These are phyloP conservation scores for Canis aureus DNA, from an alignment of 2,113 vertebrate genomes.

Conservation along the genomic window DNA sequence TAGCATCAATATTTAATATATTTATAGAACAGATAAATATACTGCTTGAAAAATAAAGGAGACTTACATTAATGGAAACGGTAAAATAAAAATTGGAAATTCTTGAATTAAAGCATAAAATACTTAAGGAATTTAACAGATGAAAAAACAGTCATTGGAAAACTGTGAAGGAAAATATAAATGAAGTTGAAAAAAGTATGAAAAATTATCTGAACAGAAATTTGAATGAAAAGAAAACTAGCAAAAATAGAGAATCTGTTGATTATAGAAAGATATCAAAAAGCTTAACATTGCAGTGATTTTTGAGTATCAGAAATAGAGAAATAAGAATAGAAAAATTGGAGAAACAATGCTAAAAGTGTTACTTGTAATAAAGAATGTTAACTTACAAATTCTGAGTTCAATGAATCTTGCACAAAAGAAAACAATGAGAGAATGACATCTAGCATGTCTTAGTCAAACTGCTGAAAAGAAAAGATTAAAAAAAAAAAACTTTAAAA, in stretches of 20 bases:
- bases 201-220: background rate
- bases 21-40: background rate
- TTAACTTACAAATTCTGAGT: background rate
- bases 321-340: background rate
- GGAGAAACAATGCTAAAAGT: background rate
- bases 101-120: background rate
- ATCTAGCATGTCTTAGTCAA: background rate
- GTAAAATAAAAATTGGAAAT: background rate
- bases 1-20: background rate
- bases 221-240: background rate
- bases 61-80: background rate
- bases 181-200: background rate
- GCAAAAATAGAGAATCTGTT: background rate
- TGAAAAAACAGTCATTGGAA: background rate
- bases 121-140: background rate
- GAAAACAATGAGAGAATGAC: background rate
- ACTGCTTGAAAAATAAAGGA: background rate
- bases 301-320: background rate
- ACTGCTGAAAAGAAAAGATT: background rate
- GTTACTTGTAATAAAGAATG: background rate
- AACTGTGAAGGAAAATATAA: background rate
- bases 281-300: background rate
- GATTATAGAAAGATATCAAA: background rate
- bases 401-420: background rate
- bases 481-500: background rate